Evolutionary conservation across 1,140 invertebrate species (phyloP), one percentile per base, ranked within the genome.

Genomic region (Sycobia sp.): DNA sequence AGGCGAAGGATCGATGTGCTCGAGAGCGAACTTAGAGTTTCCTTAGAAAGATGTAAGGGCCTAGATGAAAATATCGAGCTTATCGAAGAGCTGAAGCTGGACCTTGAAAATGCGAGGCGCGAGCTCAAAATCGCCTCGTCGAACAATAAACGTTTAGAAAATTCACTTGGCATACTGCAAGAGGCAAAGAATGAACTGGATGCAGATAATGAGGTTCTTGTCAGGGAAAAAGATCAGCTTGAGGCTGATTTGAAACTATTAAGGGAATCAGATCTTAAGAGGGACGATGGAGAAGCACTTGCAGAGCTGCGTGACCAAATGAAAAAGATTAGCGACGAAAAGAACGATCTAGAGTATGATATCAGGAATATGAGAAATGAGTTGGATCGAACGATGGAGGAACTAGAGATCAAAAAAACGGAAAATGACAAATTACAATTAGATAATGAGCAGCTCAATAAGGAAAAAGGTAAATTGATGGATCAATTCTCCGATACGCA

Each of bases 331-430:
- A 66, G 55, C 22, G 49, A 65, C 5, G 76, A 79, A 18, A 77
- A 71, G 27, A 62, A 71, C 18, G 72, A 78, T 41, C 54, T 82
- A 23, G 72, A 80, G 11, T 76, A 75, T 38, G 76, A 77, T 64
- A 67, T 79, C 13, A 25, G 69, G 16, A 73, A 74, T 22, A 76
- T 76, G 72, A 67, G 73, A 11, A 72, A 73, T 29, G 74, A 80
- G 51, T 43, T 80, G 2, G 76, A 79, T 22, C 41, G 49, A 5
- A 61, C 73, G 4, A 56, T 75, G 4, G 66, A 64, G 14, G 54
- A 71, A 14, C 13, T 72, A 13, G 58, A 71, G 8, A 8, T 22
- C 1, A 68, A 62, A 7, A 55, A 72, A 10, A 38, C 13, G 1
- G 55, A 71, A 34, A 55, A 72, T 29, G 55, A 67, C 0, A 72